These are phyloP conservation scores for Philaethria dido DNA, from an alignment of 2,888 invertebrate species.

Conservation along the genomic window DNA sequence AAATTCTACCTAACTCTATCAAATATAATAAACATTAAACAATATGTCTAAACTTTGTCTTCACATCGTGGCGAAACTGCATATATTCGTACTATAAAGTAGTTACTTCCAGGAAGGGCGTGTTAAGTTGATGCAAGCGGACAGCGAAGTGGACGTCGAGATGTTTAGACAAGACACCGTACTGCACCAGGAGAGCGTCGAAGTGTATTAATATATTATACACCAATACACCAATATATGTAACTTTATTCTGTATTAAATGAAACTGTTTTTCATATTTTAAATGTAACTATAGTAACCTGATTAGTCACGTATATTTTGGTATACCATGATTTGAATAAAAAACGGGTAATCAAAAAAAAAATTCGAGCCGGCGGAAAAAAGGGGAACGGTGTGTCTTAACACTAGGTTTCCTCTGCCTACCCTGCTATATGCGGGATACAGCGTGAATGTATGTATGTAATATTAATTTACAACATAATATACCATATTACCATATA, in stretches of 20 bases:
- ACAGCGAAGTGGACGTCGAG: constrained; percentile 89
- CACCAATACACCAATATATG: neutral
- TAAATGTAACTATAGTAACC: too few relatives aligned
- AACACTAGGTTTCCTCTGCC: too few relatives aligned
- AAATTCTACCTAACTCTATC: neutral
- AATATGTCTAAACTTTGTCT: neutral
- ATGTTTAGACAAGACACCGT: constrained; percentile 88
- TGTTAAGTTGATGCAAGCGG: constrained; percentile 85
- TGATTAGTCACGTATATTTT: too few relatives aligned
- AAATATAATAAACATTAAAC: neutral
- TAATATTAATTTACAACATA: too few relatives aligned
- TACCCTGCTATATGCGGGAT: too few relatives aligned
- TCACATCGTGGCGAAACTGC: neutral
- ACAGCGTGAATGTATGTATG: too few relatives aligned
- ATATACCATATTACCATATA: too few relatives aligned
- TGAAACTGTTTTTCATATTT: too few relatives aligned
- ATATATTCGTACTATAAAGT: neutral
- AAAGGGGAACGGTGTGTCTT: too few relatives aligned
- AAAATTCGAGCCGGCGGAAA: too few relatives aligned
- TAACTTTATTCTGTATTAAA: neutral
- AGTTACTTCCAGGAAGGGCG: constrained; percentile 65
- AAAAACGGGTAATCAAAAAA: too few relatives aligned
- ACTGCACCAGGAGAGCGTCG: constrained; percentile 80
- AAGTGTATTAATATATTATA: constrained; percentile 65
- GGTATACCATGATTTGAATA: too few relatives aligned